Evolutionary conservation across 2,888 invertebrate genomes (phyloP).

Genomic region (Tuta absoluta): DNA sequence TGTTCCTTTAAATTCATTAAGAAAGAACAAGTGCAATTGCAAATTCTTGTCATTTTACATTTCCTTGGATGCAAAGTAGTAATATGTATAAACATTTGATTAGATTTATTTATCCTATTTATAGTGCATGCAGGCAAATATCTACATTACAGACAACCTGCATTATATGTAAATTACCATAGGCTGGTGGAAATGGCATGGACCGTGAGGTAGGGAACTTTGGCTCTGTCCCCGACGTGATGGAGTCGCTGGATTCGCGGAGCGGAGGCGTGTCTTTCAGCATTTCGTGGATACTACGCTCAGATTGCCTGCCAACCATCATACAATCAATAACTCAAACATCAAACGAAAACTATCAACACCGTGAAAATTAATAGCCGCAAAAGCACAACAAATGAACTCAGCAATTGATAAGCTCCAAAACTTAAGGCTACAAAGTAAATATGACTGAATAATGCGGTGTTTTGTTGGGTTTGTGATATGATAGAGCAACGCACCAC

Average conservation of each 20-base stretch:
- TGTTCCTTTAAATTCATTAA: too few species aligned
- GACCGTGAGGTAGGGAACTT: slow-evolving; percentile 84
- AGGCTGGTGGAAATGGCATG: slow-evolving; percentile 87
- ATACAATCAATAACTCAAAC: slow-evolving; percentile 26
- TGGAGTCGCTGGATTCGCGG: slow-evolving; percentile 87
- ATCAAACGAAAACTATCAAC: not conserved
- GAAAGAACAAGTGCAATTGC: too few species aligned
- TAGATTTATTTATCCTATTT: too few species aligned
- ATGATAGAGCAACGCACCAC: slow-evolving; percentile 28
- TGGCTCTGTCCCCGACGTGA: slow-evolving; percentile 87
- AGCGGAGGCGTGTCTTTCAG: slow-evolving; percentile 90
- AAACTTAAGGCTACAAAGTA: not conserved
- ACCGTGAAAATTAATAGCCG: not conserved
- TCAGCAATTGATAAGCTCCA: not conserved
- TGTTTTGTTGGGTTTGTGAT: not conserved
- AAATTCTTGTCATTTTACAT: too few species aligned
- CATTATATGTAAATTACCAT: slow-evolving; percentile 62
- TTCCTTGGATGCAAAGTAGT: too few species aligned
- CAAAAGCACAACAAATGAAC: slow-evolving; percentile 1
- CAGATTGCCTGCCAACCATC: slow-evolving; percentile 69
- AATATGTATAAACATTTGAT: too few species aligned
- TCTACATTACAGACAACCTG: not conserved
- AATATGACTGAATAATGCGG: not conserved
- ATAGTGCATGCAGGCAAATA: not conserved
- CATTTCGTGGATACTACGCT: slow-evolving; percentile 92